These are phyloP conservation scores for Cassiopea andromeda DNA, from an alignment of 30 jellyfish, hydroid and myxozoan species.

Conservation along the genomic window DNA sequence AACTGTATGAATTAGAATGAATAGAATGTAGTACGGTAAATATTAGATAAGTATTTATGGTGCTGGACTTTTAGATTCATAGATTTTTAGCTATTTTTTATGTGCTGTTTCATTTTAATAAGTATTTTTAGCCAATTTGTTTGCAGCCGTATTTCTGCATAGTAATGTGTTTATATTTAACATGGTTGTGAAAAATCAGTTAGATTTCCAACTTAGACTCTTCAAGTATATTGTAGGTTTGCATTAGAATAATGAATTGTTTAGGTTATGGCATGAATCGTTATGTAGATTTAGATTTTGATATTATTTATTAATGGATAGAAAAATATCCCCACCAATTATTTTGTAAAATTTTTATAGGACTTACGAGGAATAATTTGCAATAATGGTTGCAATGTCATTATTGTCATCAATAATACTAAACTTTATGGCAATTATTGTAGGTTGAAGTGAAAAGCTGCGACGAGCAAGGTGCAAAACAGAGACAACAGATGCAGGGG, in stretches of 20 bases:
- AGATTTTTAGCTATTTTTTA: background rate
- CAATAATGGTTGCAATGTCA: too few species aligned
- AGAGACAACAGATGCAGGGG: conserved; percentile 33
- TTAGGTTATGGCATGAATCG: too few species aligned
- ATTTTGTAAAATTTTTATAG: too few species aligned
- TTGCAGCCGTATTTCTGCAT: background rate
- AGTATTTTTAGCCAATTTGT: background rate
- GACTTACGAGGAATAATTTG: too few species aligned
- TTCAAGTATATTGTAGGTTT: background rate
- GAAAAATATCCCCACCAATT: too few species aligned
- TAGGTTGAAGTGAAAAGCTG: conserved; percentile 76
- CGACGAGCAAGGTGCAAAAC: conserved; percentile 61
- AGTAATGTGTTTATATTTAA: too few species aligned
- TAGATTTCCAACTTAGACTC: background rate
- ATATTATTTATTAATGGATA: too few species aligned
- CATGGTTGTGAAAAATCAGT: background rate
- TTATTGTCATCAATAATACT: background rate
- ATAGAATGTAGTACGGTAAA: background rate
- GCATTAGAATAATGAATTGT: too few species aligned
- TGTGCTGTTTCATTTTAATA: background rate
- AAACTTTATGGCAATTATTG: background rate
- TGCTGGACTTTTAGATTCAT: background rate
- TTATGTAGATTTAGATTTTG: too few species aligned
- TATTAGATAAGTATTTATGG: background rate
- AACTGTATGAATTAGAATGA: background rate